These are phyloP conservation scores for Gymnarchus niloticus DNA, from an alignment of 2,113 vertebrate species.

Conservation along the genomic window DNA sequence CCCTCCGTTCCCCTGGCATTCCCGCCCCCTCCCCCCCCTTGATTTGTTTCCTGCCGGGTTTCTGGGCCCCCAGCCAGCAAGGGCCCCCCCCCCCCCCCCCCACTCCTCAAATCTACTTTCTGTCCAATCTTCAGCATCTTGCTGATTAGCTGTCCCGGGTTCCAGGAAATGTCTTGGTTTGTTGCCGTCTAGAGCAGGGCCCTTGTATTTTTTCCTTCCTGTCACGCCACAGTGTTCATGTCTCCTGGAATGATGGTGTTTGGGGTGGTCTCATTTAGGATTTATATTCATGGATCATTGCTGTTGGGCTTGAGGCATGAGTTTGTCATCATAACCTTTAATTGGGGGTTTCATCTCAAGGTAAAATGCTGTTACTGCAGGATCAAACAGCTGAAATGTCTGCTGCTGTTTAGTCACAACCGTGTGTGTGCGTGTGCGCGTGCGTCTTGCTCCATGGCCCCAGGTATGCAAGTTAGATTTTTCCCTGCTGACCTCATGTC, in stretches of 20 bases:
- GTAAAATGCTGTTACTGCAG: not conserved
- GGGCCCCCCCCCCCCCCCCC: not conserved
- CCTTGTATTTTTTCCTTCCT: not conserved
- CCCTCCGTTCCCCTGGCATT: not conserved
- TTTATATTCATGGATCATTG: not conserved
- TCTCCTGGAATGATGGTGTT: not conserved
- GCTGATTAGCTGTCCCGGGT: not conserved
- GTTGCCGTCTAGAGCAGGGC: not conserved
- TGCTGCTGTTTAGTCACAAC: not conserved
- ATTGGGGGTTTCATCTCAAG: not conserved
- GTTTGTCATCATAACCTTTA: not conserved
- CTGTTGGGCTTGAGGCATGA: not conserved
- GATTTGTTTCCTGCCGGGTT: not conserved
- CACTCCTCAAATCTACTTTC: not conserved
- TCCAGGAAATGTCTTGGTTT: not conserved
- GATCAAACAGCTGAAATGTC: not conserved
- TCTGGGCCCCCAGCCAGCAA: not conserved
- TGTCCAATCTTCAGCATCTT: no score
- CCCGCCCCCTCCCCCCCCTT: not conserved
- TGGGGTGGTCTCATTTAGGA: not conserved
- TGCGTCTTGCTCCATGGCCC: conserved; percentile 36
- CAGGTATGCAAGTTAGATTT: conserved; percentile 56
- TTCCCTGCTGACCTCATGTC: conserved; percentile 63
- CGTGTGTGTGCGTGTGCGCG: not conserved
- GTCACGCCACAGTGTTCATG: no score